These are phyloP conservation scores for Strigamia maritima DNA, from an alignment of 2,888 invertebrate genomes.

Conservation along the genomic window DNA sequence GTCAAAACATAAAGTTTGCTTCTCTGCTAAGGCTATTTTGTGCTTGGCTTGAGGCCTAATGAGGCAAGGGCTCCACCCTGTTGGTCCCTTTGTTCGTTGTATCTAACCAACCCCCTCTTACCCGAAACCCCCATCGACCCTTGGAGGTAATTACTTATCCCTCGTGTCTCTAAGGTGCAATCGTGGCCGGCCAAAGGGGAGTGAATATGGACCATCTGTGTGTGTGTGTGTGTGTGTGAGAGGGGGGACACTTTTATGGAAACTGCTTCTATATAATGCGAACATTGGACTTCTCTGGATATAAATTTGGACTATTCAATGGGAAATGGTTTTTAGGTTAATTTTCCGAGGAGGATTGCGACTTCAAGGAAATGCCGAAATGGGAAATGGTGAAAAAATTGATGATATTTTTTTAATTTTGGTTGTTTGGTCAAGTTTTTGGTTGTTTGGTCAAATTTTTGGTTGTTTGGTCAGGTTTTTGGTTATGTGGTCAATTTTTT, in stretches of 20 bases:
- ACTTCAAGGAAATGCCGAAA: too few species aligned
- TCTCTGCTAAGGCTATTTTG: not conserved
- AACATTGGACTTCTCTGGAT: not conserved
- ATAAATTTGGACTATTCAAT: not conserved
- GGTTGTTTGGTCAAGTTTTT: too few species aligned
- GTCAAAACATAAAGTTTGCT: constrained; percentile 13
- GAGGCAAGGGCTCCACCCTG: constrained; percentile 19
- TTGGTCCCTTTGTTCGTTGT: not conserved
- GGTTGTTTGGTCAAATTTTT: too few species aligned
- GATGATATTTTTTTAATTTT: too few species aligned
- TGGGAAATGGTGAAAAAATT: too few species aligned
- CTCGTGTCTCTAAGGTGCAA: constrained; percentile 7
- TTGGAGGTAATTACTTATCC: constrained; percentile 18
- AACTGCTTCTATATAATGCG: constrained; percentile 9
- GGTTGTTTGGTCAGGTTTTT: too few species aligned
- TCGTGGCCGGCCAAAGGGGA: constrained; percentile 4
- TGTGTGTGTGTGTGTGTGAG: constrained; percentile 2
- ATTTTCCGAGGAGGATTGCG: not conserved
- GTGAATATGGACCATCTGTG: constrained; percentile 22
- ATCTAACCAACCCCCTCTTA: not conserved
- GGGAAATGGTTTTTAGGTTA: not conserved
- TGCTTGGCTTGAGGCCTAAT: constrained; percentile 24
- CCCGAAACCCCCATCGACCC: constrained; percentile 8
- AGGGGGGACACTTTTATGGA: constrained; percentile 24
- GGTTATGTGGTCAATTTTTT: too few species aligned